Base-by-base conservation (phyloP, 2,797 vertebrate species). In the Ambastaia sidthimunki region DNA sequence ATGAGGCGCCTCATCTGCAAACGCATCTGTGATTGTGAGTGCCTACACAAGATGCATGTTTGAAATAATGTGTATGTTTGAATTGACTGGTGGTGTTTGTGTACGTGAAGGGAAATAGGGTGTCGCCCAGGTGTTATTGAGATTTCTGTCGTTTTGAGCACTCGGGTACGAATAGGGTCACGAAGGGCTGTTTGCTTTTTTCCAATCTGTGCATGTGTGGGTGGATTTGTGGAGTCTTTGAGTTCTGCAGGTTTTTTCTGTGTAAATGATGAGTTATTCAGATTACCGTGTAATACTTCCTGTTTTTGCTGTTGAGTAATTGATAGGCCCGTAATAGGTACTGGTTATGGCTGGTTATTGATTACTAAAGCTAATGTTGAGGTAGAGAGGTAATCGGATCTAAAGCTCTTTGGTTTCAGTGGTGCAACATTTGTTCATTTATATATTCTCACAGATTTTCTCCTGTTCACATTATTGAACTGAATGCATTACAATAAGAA, bases 1-100 rank as follows among this genome's bases (percentile, higher is more conserved):
- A 99, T 98, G 97, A 98, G 96, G 93, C 95, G 96, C 74, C 96
- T 99, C 90, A 98, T 99, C 93, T 98, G 97, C 96, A 95, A 98
- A 92, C 95, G 96, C 90, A 98, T 99, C 94, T 98, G 97, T 95
- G 97, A 98, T 95, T 96, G 97, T 98, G 94, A 98, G 97, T 98
- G 90, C 89, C 82, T 90, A 74, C 47, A 89, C 34, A 15, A 68
- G 90, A 88, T 90, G 89, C 88, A 25, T 55, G 62, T 48, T 73
- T 52, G n/a, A 48, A 21, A 59, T 19, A 7, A 16, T 65, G 47
- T 60, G 10, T 37, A 28, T 6, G 4, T 11, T 57, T 31, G 21
- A 21, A 74, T 25, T 50, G 15, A 69, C 13, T 3, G 7, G 4
- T 25, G 37, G 50, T 11, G 3, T 37, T 16, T 23, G 12, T n/a